Conservation (phyloP, 2,113 vertebrate genomes). For the Brienomyrus brachyistius region DNA sequence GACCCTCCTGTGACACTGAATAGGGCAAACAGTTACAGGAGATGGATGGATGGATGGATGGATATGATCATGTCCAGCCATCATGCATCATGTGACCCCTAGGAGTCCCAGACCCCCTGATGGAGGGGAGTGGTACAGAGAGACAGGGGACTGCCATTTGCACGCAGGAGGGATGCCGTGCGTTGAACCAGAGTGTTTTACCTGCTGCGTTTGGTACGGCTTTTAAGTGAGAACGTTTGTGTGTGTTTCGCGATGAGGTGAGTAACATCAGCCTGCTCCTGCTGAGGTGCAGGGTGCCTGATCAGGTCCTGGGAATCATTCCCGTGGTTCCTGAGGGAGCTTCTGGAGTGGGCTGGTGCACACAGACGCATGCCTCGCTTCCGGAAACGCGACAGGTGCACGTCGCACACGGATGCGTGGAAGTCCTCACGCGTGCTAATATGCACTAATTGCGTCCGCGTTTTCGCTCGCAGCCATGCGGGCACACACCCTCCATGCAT, state of each 20-base stretch:
- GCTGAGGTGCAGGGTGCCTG: neutral
- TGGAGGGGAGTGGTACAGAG: neutral
- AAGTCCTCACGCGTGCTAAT: too few species aligned
- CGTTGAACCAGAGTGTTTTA: neutral
- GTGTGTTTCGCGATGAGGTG: neutral
- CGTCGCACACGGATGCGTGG: too few species aligned
- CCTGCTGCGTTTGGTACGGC: neutral
- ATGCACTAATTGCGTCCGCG: too few species aligned
- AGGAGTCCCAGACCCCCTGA: neutral
- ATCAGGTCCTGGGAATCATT: neutral
- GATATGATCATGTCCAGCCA: neutral
- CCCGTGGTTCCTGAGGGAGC: neutral
- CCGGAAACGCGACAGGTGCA: too few species aligned
- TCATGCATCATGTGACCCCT: neutral
- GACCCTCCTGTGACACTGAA: too few species aligned
- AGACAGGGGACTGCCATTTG: neutral
- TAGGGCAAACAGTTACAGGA: too few species aligned
- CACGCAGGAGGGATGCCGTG: neutral
- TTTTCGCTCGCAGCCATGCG: too few species aligned
- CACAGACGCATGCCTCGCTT: too few species aligned
- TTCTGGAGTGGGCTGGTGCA: neutral
- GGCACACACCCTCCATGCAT: too few species aligned
- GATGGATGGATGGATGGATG: too few species aligned
- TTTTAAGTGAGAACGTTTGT: neutral
- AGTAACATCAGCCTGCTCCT: neutral